These are phyloP conservation scores for Lycopodina hypogea DNA, from an alignment of 37 sponge, comb jelly and placozoan species.

Conservation along the genomic window DNA sequence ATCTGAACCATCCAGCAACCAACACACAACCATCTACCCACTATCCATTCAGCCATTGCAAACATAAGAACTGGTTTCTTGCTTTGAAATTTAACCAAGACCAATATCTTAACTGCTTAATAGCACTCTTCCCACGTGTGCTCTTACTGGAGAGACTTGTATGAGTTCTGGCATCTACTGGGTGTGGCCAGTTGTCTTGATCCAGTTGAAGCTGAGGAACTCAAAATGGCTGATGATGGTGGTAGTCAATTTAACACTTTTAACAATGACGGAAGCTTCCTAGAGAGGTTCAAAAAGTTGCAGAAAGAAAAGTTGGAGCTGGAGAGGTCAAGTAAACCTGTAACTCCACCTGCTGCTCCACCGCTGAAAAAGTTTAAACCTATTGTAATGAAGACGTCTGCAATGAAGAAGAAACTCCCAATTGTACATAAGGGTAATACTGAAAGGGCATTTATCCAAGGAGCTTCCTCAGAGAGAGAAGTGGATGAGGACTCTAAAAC, in stretches of 20 bases:
- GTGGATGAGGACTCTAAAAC: background rate
- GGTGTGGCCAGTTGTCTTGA: no score
- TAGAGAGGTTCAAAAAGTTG: constrained; percentile 73
- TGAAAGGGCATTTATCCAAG: background rate
- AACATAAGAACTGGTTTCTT: no score
- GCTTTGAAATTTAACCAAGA: no score
- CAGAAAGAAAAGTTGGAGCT: constrained; percentile 47
- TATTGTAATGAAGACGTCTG: background rate
- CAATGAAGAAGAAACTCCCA: constrained; percentile 6
- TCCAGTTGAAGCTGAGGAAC: no score
- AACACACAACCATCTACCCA: no score
- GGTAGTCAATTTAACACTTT: constrained; percentile 34
- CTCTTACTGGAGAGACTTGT: no score
- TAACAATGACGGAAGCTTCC: constrained; percentile 88
- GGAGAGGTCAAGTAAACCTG: background rate
- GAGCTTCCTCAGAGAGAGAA: background rate
- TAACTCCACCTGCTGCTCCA: background rate
- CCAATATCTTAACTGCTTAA: no score
- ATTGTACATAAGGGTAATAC: background rate
- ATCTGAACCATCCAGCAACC: no score
- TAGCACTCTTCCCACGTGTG: no score
- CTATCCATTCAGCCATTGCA: no score
- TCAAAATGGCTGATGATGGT: no score
- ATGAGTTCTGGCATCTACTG: no score
- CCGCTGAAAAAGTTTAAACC: background rate